Percentiles rank a stretch among this genome's conserved stretches.
These are phyloP conservation scores for Phyllotis vaccarum DNA, from an alignment of 2,797 vertebrate genomes.

Conservation along the genomic window DNA sequence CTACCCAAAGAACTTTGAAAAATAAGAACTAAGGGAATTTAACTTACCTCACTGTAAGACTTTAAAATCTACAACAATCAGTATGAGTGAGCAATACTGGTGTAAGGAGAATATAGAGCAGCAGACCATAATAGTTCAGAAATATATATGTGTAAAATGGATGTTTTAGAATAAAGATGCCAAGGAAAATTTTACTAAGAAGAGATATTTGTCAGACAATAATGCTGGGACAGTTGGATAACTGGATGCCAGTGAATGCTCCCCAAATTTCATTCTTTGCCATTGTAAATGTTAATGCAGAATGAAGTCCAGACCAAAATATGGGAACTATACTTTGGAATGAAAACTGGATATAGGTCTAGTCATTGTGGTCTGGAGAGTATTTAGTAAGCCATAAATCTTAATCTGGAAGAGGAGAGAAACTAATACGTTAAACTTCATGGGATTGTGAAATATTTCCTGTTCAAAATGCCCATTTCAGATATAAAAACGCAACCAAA, in stretches of 20 bases:
- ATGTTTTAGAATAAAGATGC: background rate
- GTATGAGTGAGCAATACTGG: background rate
- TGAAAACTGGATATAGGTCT: background rate
- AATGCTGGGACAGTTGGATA: background rate
- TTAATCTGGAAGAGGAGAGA: background rate
- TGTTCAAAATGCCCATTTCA: background rate
- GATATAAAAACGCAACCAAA: background rate
- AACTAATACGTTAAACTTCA: background rate
- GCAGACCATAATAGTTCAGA: background rate
- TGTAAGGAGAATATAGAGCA: background rate
- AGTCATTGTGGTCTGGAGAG: background rate
- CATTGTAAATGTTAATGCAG: background rate
- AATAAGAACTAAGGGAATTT: background rate
- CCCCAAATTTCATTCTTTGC: background rate
- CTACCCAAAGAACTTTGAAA: background rate
- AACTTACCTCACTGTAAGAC: background rate
- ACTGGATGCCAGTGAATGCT: background rate
- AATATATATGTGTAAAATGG: background rate
- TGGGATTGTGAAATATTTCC: background rate
- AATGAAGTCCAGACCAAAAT: conserved; percentile 17
- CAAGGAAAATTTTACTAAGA: background rate
- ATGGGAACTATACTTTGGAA: background rate
- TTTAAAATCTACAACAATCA: background rate
- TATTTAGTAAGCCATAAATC: background rate
- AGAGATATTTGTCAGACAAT: background rate